Evolutionary conservation across 1,140 invertebrate species (phyloP).

Genomic region (Heliothis virescens): DNA sequence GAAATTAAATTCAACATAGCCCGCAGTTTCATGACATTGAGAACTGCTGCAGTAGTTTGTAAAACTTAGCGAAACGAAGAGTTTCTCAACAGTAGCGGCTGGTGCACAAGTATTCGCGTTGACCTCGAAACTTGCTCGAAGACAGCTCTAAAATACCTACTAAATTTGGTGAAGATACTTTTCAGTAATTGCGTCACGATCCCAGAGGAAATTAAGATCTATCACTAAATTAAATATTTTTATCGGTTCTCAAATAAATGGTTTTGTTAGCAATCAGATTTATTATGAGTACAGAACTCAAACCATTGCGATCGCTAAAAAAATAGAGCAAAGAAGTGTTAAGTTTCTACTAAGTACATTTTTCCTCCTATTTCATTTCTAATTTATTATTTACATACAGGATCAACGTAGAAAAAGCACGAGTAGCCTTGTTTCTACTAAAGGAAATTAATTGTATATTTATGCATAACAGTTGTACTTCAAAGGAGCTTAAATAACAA

Average conservation of each 20-base stretch:
- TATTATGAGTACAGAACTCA: background rate
- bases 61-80: constrained; percentile 37
- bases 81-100: constrained; percentile 13
- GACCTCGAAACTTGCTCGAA: constrained; percentile 38
- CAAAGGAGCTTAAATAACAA: background rate
- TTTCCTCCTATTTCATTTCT: no score
- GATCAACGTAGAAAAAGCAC: no score
- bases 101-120: constrained; percentile 31
- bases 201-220: constrained; percentile 42
- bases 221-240: background rate
- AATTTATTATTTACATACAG: no score
- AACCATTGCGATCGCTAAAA: background rate
- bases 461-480: background rate
- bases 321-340: no score
- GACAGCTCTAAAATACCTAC: constrained; percentile 27
- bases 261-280: background rate
- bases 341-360: background rate
- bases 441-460: background rate
- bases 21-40: constrained; percentile 32
- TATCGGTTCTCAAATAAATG: constrained; percentile 17
- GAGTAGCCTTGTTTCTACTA: background rate
- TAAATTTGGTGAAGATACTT: background rate
- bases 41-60: constrained; percentile 35
- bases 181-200: constrained; percentile 42
- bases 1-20: constrained; percentile 27